Base-by-base conservation (phyloP, 2,888 invertebrate genomes). In the Drosophila lacicola region DNA sequence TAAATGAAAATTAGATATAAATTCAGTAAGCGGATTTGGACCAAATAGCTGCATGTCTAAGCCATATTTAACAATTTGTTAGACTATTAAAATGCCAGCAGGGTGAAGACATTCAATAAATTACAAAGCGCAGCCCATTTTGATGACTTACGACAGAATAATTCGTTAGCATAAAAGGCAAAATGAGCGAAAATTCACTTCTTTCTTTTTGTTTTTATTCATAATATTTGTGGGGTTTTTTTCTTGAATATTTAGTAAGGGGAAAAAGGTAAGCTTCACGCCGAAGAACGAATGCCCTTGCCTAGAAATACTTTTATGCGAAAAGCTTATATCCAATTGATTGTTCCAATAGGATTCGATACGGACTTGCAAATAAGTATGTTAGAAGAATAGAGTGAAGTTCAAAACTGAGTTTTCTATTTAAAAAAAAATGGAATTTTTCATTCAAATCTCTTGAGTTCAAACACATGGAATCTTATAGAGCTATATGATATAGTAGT, bases 41-140 rank as follows among this genome's bases (percentile, higher is more conserved):
- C 53, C 54, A 11, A 51, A 55, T 53, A 58, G 37, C 62, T 47
- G 36, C 37, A 58, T 45, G 57, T 56, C 41, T 49, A 21, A 39
- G 33, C 10, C 49, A 61, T 33, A 33, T 42, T 29, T 29, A 58
- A 55, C 55, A 61, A 60, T 60, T 70, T 58, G 50, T 53, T n/a
- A 34, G 62, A 14, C 66, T 41, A 70, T 67, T 57, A 61, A 71
- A 57, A 64, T 57, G 63, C 39, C 45, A 47, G 44, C 45, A 29
- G 45, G 8, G n/a, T 41, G 19, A 47, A 25, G 45, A 39, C 47
- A 53, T 75, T 58, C 47, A 71, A 67, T 71, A 62, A 67, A 54
- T 70, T 44, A 56, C 44, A 56, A 36, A n/a, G 14, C 56, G 42
- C 51, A 36, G 49, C 53, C 19, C 47, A 54, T 44, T 65, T 39